These are phyloP conservation scores for Amiota communis DNA, from an alignment of 2,888 invertebrate species.

Conservation along the genomic window DNA sequence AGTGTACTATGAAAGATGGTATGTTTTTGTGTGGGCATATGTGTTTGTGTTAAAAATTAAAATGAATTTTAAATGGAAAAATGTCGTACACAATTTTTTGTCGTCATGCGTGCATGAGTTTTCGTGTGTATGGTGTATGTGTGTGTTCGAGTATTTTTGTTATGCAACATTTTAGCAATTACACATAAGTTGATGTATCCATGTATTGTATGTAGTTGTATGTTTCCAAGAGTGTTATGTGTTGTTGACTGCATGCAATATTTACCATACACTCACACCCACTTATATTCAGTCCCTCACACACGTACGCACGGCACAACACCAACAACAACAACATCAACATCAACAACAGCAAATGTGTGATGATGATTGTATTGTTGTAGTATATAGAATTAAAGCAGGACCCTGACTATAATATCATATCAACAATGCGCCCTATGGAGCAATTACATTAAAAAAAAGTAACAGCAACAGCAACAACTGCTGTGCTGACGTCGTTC, in stretches of 20 bases:
- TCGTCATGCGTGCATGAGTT: neutral
- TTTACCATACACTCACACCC: neutral
- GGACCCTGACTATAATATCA: constrained; percentile 18
- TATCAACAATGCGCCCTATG: constrained; percentile 14
- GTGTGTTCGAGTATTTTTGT: constrained; percentile 11
- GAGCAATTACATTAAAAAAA: constrained; percentile 28
- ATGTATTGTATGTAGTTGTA: neutral
- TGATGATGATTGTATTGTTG: neutral
- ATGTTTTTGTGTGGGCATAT: too few relatives aligned
- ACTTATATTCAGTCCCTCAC: too few relatives aligned
- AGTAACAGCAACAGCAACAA: constrained; percentile 20
- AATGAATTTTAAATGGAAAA: constrained; percentile 68
- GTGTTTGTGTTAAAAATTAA: constrained; percentile 48
- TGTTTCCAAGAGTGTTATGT: too few relatives aligned
- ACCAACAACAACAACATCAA: constrained; percentile 61
- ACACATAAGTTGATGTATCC: constrained; percentile 31
- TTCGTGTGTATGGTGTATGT: too few relatives aligned
- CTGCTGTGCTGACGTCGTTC: constrained; percentile 17
- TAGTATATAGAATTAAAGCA: too few relatives aligned
- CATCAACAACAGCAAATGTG: constrained; percentile 44
- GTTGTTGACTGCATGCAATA: neutral
- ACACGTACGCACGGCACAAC: constrained; percentile 50
- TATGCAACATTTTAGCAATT: constrained; percentile 66
- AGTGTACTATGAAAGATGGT: too few relatives aligned
- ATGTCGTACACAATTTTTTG: constrained; percentile 48